Base-by-base conservation (phyloP, 1,140 invertebrate species). In the Papilio polytes region DNA sequence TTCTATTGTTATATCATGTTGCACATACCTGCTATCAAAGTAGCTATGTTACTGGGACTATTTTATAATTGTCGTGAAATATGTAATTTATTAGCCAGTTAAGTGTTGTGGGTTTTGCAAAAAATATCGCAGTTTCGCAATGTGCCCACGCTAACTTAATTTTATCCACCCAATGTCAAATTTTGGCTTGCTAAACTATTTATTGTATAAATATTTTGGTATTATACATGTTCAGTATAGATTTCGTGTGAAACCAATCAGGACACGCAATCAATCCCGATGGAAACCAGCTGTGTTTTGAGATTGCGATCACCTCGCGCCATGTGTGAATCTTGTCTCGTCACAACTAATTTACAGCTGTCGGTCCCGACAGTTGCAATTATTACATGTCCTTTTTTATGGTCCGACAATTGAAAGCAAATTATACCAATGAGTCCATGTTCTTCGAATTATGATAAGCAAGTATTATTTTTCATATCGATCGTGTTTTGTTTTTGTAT, bases 241-340 rank as follows among this genome's bases (percentile, higher is more conserved):
- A 70, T 31, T 31, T 31, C 26, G 22, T 51, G 44, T 20, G 7
- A 74, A 76, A 46, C 31, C 46, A 48, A 46, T 51, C 12, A 4
- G 20, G 20, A 51, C 74, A 22, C 9, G 13, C 20, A 22, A 22
- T 46, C 41, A 48, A 74, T 70, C 13, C 46, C 13, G 46, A 76
- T 51, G 46, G 18, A 22, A 48, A 46, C 41, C 74, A 76, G 41
- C 41, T 76, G 74, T 7, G 46, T 15, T 51, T 1, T 9, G 46
- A 76, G 74, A 76, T 76, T 76, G 74, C 44, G 74, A 46, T 3
- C 74, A 22, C 74, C 36, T 44, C 44, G 44, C 74, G 44, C 41
- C 44, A 76, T 76, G 20, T 76, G 74, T 76, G 20, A 51, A 74
- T 46, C 44, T 46, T 51, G 44, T 74, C n/a, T 51, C 44, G 18